Evolutionary conservation across 2,797 vertebrate genomes (phyloP).

Genomic region (Halcyon badia): DNA sequence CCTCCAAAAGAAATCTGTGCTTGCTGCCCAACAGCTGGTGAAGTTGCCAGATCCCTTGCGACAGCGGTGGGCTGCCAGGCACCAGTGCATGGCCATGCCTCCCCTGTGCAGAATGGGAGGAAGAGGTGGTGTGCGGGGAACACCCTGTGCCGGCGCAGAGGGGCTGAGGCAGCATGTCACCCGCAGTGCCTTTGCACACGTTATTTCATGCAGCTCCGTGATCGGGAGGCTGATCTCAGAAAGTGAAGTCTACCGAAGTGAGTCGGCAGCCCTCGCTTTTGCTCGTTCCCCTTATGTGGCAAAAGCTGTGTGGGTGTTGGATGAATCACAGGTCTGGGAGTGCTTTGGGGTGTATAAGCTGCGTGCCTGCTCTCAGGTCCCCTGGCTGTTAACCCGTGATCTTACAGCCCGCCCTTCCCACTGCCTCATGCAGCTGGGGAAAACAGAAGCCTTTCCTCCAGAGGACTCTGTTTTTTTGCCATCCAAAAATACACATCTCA

Average conservation of each 20-base stretch:
- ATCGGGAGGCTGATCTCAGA: background rate
- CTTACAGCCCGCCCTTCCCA: background rate
- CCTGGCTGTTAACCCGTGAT: background rate
- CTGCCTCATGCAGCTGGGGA: background rate
- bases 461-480: background rate
- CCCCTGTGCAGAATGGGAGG: constrained; percentile 72
- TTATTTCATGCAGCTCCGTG: background rate
- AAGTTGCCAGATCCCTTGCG: constrained; percentile 12
- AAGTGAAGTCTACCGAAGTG: background rate
- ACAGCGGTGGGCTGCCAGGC: background rate
- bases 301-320: background rate
- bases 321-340: background rate
- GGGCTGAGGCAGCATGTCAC: background rate
- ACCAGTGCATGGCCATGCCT: background rate
- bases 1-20: background rate
- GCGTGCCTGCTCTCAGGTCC: background rate
- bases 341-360: background rate
- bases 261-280: background rate
- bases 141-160: constrained; percentile 49
- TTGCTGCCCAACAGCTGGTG: background rate
- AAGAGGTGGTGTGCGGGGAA: constrained; percentile 73
- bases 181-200: background rate
- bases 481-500: background rate
- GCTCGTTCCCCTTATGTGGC: background rate
- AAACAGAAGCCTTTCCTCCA: background rate